Evolutionary conservation across 2,888 invertebrate genomes (phyloP), one percentile per base, ranked within the genome.

Genomic region (Syrista parreyssii): DNA sequence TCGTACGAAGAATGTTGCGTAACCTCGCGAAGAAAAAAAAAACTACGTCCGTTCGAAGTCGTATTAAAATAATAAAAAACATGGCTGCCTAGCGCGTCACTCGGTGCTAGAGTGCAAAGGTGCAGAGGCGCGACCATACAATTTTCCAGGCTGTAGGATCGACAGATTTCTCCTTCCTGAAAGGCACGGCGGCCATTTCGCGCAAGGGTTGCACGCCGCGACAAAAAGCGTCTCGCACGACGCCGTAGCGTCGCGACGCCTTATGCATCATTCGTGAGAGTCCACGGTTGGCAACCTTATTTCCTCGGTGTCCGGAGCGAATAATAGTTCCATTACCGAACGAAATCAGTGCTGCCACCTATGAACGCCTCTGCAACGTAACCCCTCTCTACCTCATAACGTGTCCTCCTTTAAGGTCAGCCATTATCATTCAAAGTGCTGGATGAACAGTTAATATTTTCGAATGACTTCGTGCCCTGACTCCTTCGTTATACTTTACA

Each of bases 131-230:
- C 23, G 55, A 55, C 55, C 23, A 23, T 55, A 55, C 55, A 55
- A 55, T 55, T 55, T 55, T 55, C 73, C 77, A 71, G 76, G 77
- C 77, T 80, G 69, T 55, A 40, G 68, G 74, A 75, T 79, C 81
- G 79, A 75, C 73, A 73, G 73, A 75, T 76, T 79, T 77, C 79
- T 80, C 79, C 68, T 75, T 78, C 79, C 79, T 79, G 73, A 73
- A 74, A 80, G 81, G 83, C 79, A 78, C 30, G 33, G 78, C 82
- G 84, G 78, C 79, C 74, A 73, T 76, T 69, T 74, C 55, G 35
- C 75, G 72, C 73, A 76, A 73, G 34, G 77, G 12, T 35, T n/a
- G 15, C 72, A 23, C 9, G 55, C 55, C 55, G 55, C 55, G 55
- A 55, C 55, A 55, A 55, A 9, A 23, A 23, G 55, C 23, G 55